Conservation (phyloP, 2,113 vertebrate genomes). For the Hyperopisus bebe region DNA sequence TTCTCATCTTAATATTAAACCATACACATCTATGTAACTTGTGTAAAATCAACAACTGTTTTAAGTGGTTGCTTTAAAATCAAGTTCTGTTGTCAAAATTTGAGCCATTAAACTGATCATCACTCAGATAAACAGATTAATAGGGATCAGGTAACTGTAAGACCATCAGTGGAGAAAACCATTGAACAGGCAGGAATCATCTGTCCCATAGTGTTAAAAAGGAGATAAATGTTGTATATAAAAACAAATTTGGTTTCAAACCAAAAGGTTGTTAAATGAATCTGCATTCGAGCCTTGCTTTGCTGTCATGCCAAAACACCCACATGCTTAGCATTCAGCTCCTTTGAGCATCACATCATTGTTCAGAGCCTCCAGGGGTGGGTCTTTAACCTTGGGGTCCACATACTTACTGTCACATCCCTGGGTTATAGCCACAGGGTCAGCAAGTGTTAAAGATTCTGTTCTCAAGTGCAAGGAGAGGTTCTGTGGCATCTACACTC, state of each 20-base stretch:
- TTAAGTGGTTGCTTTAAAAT: background rate
- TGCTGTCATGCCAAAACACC: background rate
- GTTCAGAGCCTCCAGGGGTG: background rate
- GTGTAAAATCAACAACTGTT: background rate
- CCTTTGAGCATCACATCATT: background rate
- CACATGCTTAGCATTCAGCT: background rate
- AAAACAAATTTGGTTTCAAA: background rate
- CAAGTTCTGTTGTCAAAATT: background rate
- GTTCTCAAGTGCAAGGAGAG: background rate
- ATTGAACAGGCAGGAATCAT: background rate
- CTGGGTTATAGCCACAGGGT: background rate
- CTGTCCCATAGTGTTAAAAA: background rate
- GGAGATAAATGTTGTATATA: background rate
- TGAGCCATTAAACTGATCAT: conserved; percentile 22
- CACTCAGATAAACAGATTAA: background rate
- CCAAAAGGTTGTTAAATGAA: background rate
- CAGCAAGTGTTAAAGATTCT: background rate
- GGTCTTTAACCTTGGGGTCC: background rate
- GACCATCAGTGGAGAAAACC: conserved; percentile 21
- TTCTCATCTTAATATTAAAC: background rate
- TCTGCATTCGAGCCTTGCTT: background rate
- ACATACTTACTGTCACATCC: background rate
- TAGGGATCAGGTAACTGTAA: conserved; percentile 1
- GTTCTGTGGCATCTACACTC: background rate
- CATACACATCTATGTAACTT: background rate